Percentiles rank a stretch among this genome's conserved stretches.
These are phyloP conservation scores for Mythimna albipuncta DNA, from an alignment of 2,888 invertebrate species.

Conservation along the genomic window DNA sequence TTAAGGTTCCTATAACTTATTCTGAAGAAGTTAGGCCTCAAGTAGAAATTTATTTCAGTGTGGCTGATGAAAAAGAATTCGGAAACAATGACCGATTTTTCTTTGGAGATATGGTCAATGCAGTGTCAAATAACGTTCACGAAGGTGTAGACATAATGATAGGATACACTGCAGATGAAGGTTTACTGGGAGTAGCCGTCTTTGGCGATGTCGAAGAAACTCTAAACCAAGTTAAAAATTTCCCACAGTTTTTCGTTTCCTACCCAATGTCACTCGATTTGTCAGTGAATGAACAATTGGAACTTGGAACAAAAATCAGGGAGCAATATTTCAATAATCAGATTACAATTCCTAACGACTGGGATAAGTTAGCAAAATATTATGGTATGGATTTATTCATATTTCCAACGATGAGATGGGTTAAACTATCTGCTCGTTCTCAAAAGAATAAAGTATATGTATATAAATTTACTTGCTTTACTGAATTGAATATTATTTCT, in stretches of 20 bases:
- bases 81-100: conserved; percentile 71
- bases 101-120: conserved; percentile 72
- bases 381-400: conserved; percentile 55
- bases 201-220: conserved; percentile 24
- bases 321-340: conserved; percentile 63
- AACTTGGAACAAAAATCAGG: conserved; percentile 65
- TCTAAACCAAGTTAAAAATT: conserved; percentile 37
- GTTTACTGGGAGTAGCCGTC: conserved; percentile 70
- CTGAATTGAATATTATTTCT: conserved; percentile 68
- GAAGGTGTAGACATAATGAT: conserved; percentile 92
- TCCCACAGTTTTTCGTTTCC: conserved; percentile 59
- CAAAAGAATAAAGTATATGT: conserved; percentile 68
- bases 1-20: conserved; percentile 56
- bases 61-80: conserved; percentile 72
- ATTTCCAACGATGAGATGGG: conserved; percentile 63
- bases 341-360: conserved; percentile 57
- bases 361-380: conserved; percentile 52
- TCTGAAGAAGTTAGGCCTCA: conserved; percentile 51
- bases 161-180: conserved; percentile 93
- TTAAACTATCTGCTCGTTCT: conserved; percentile 59
- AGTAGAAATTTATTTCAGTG: conserved; percentile 55
- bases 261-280: conserved; percentile 53
- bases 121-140: conserved; percentile 85
- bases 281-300: conserved; percentile 55
- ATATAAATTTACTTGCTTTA: conserved; percentile 69